Evolutionary conservation across 2,113 vertebrate genomes (phyloP).

Genomic region (Conger conger): DNA sequence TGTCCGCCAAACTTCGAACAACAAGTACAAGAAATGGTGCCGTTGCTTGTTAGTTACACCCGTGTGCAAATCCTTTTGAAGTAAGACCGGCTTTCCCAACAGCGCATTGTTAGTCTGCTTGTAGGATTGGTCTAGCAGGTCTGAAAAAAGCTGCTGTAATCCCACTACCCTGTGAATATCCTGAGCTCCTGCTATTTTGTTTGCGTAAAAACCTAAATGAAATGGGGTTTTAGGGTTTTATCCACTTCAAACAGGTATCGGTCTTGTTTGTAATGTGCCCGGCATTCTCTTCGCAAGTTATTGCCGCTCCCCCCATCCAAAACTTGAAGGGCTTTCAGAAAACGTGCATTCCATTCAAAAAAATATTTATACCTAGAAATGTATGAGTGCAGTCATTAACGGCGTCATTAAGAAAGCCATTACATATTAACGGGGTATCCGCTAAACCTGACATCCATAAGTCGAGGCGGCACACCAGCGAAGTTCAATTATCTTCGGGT

Average conservation of each 20-base stretch:
- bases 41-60: not conserved
- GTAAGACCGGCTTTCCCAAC: not conserved
- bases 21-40: not conserved
- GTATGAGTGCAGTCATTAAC: not conserved
- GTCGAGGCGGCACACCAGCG: constrained; percentile 2
- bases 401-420: not conserved
- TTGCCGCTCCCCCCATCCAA: not conserved
- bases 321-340: not conserved
- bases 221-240: not conserved
- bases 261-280: not conserved
- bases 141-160: not conserved
- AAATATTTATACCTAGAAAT: not conserved
- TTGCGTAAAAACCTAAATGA: not conserved
- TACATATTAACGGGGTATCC: not conserved
- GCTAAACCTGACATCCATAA: not conserved
- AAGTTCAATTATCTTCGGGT: constrained; percentile 20
- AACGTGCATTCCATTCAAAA: not conserved
- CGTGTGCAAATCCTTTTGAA: not conserved
- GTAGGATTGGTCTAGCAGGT: not conserved
- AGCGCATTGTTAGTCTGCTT: not conserved
- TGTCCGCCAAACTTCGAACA: not conserved
- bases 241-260: not conserved
- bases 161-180: not conserved
- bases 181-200: not conserved
- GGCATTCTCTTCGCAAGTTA: not conserved